Evolutionary conservation across 1,140 invertebrate genomes (phyloP), one percentile per base, ranked within the genome.

Genomic region (Eupristina koningsbergeri): DNA sequence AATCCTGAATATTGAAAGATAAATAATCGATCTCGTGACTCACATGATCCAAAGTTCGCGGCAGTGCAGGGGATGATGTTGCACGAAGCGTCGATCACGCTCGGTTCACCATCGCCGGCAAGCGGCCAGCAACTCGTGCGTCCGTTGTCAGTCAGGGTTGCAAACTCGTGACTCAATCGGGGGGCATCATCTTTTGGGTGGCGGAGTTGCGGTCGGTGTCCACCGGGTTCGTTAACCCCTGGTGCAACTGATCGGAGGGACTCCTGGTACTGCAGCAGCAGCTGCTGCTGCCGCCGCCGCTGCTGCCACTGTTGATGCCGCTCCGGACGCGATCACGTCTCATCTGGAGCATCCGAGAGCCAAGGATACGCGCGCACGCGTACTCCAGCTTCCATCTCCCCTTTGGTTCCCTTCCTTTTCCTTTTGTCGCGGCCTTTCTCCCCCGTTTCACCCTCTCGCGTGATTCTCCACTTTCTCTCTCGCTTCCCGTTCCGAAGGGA

Each of bases 281-380:
- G 67, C 73, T 31, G 45, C 73, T 31, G 45, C 73, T 74, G 45
- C 13, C 17, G 73, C 29, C 45, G 77, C 63, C 11, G 53, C 29
- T 26, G 77, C 41, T 45, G 77, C 77, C 58, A 34, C 53, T 79
- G 77, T 39, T 64, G 63, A 39, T 79, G 22, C 64, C 71, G 31
- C 64, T 69, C 41, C 84, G 58, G 64, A 84, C 63, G 63, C 73
- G 50, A 81, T 85, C 75, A 80, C 79, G 76, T 87, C 78, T 76
- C 84, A 87, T 87, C 86, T 88, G 85, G 85, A 83, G 83, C 58
- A 83, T 83, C 26, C 80, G 85, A 83, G 61, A 83, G 82, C 86
- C 67, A 58, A 45, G 17, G 39, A 53, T 36, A 69, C 7, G 26
- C 50, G 50, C n/a, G 79, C 67, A 53, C 47, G 36, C 53, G 50